Evolutionary conservation across 2,113 vertebrate genomes (phyloP).

Genomic region (Syrrhaptes paradoxus): DNA sequence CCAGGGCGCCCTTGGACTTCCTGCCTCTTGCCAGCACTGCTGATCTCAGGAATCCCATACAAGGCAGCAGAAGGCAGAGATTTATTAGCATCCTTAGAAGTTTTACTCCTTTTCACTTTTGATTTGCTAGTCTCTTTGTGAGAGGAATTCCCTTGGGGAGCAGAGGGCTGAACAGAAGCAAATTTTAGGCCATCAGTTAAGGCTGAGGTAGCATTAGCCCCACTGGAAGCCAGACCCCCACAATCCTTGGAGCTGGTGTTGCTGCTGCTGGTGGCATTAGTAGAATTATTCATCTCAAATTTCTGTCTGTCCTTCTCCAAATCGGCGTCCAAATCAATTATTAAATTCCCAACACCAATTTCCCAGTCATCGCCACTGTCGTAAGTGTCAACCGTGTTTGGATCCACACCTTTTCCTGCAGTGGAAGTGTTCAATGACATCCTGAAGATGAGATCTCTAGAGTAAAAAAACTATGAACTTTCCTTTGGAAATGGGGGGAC

Average conservation of each 20-base stretch:
- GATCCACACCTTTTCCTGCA: constrained; percentile 87
- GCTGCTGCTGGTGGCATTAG: constrained; percentile 76
- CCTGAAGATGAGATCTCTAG: constrained; percentile 82
- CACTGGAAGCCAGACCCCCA: constrained; percentile 82
- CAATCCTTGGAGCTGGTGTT: constrained; percentile 84
- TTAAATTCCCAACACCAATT: constrained; percentile 88
- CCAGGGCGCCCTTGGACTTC: constrained; percentile 92
- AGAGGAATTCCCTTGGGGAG: constrained; percentile 86
- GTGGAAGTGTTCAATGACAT: constrained; percentile 88
- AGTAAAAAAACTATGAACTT: constrained; percentile 85
- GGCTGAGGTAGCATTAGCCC: constrained; percentile 81
- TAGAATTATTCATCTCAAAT: constrained; percentile 93
- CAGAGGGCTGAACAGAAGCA: constrained; percentile 85
- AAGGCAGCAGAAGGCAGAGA: constrained; percentile 84
- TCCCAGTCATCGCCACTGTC: constrained; percentile 91
- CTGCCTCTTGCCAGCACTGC: constrained; percentile 85
- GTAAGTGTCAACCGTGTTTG: constrained; percentile 85
- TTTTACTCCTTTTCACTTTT: constrained; percentile 92
- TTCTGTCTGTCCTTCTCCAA: constrained; percentile 93
- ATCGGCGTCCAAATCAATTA: constrained; percentile 94
- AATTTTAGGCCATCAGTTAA: constrained; percentile 90
- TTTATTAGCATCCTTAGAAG: constrained; percentile 89
- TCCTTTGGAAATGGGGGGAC: constrained; percentile 81
- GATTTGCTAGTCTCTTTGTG: constrained; percentile 93
- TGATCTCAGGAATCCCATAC: constrained; percentile 89